These are phyloP conservation scores for Rhadinocentrus ornatus DNA, from an alignment of 2,797 vertebrate species.

Conservation along the genomic window DNA sequence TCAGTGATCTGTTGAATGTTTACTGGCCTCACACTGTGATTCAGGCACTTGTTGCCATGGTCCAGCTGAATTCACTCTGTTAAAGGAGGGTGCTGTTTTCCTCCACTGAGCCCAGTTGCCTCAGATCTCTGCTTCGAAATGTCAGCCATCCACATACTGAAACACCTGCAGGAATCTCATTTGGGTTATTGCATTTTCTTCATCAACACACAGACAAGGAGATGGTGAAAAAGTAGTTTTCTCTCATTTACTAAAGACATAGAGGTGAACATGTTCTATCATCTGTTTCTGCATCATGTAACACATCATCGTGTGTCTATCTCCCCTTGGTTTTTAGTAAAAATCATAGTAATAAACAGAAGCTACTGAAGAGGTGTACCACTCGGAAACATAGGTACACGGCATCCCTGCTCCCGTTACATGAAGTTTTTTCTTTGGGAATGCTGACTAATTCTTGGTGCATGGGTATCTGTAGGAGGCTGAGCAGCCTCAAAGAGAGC, in stretches of 20 bases:
- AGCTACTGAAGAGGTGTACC: constrained; percentile 95
- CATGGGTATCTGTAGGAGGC: constrained; percentile 83
- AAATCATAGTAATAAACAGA: constrained; percentile 96
- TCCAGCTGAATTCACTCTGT: constrained; percentile 53
- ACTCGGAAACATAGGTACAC: constrained; percentile 96
- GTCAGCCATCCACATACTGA: constrained; percentile 46
- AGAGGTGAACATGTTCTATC: constrained; percentile 50
- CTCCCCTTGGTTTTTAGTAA: constrained; percentile 92
- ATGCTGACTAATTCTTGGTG: constrained; percentile 93
- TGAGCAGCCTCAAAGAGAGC: constrained; percentile 66
- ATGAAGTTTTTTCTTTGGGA: constrained; percentile 86
- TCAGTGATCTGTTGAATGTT: constrained; percentile 36
- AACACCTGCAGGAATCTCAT: constrained; percentile 7
- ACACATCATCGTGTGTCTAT: constrained; percentile 87
- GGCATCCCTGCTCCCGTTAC: constrained; percentile 87
- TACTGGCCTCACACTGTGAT: constrained; percentile 37
- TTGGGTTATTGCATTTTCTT: not conserved
- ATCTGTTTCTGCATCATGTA: constrained; percentile 66
- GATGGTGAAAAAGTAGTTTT: not conserved
- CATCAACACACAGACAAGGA: not conserved
- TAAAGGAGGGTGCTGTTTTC: constrained; percentile 63
- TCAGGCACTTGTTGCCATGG: constrained; percentile 65
- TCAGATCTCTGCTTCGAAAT: constrained; percentile 58
- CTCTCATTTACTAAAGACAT: not conserved
- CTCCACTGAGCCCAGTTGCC: constrained; percentile 58